Evolutionary conservation across 2,888 invertebrate species (phyloP), one percentile per base, ranked within the genome.

Genomic region (Drosophila subsilvestris): DNA sequence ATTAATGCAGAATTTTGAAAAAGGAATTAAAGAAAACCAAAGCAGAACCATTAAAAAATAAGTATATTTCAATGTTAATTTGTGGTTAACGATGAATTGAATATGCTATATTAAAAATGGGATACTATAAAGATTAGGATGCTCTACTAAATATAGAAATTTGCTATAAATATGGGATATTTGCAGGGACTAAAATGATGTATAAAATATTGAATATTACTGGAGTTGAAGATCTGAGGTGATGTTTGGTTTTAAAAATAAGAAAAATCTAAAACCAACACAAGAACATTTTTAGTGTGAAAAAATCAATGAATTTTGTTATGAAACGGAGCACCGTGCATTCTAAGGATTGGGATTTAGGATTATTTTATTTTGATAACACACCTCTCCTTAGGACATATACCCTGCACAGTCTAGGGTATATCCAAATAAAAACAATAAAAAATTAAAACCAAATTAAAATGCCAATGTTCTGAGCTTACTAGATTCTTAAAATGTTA

Each of bases 391-490:
- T 14, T 20, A 3, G 48, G 20, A 12, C 29, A 37, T 10, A 5
- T 6, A 37, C 0, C 37, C 14, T 5, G 0, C 6, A 14, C 6
- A 37, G 1, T 37, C 14, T 37, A 67, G 66, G 8, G 66, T 66
- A 51, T 17, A 20, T 20, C 37, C 12, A 12, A 42, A 66, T 57
- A 9, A 67, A 51, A 20, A n/a, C 18, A 58, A 56, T 56, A 49
- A 43, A 66, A 72, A 66, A 59, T 72, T 58, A 63, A 57, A 54
- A 54, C 53, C 71, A 63, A 68, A 74, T 70, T 78, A 54, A 81
- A 82, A 70, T 78, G 74, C 74, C 78, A 77, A 20, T 22, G 53
- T 12, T 51, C 25, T 53, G 70, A 56, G 48, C 53, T 48, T 68
- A 49, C 43, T 57, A 68, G 70, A 62, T 71, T 55, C 51, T 53